Evolutionary conservation across 2,888 invertebrate genomes (phyloP).

Genomic region (Oegoconia quadripuncta): DNA sequence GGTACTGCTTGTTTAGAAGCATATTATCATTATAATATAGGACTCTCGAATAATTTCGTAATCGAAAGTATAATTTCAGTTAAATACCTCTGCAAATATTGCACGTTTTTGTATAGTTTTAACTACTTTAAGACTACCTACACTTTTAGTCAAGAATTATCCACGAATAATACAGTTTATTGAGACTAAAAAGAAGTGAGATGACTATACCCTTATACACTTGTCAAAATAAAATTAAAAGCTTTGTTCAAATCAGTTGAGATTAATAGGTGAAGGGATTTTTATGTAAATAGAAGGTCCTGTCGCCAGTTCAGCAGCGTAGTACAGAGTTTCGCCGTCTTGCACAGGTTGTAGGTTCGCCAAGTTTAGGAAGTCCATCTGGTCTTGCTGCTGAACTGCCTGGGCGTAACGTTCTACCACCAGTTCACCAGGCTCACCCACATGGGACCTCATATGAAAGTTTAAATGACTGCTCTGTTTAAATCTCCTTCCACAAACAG

Average conservation of each 20-base stretch:
- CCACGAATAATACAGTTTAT: no score
- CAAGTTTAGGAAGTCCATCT: slow-evolving; percentile 53
- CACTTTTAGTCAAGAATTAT: no score
- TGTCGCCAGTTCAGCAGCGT: slow-evolving; percentile 52
- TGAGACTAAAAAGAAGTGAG: neutral
- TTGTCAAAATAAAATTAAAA: slow-evolving; percentile 10
- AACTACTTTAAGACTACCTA: no score
- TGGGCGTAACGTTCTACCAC: slow-evolving; percentile 44
- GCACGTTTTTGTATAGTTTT: no score
- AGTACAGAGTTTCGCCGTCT: slow-evolving; percentile 62
- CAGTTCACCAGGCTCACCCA: slow-evolving; percentile 36
- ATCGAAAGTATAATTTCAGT: no score
- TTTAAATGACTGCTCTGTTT: slow-evolving; percentile 73
- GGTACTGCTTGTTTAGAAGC: no score
- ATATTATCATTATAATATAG: no score
- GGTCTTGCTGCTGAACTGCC: slow-evolving; percentile 34
- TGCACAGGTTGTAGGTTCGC: slow-evolving; percentile 57
- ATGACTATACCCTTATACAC: no score
- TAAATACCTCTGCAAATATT: no score
- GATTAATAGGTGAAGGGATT: slow-evolving; percentile 27
- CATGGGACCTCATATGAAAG: slow-evolving; percentile 68
- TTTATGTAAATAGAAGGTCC: slow-evolving; percentile 21
- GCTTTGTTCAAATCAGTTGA: slow-evolving; percentile 24
- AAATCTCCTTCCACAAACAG: slow-evolving; percentile 58
- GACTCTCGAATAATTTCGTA: no score